Conservation (phyloP, 2,888 invertebrate genomes). For the Argyresthia albistria region DNA sequence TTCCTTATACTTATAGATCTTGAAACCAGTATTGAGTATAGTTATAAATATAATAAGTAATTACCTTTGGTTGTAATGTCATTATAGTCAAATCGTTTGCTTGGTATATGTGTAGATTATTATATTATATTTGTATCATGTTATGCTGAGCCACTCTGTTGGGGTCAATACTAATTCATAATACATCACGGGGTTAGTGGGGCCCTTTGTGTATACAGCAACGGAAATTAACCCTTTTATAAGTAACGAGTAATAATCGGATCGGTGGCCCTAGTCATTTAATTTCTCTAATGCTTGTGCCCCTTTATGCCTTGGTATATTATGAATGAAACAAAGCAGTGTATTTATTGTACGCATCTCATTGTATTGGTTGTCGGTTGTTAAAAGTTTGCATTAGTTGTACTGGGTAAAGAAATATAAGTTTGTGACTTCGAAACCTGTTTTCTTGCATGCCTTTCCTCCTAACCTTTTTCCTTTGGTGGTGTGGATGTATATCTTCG, state of each 20-base stretch:
- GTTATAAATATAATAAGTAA: background rate
- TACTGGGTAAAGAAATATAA: constrained; percentile 61
- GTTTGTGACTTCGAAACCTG: constrained; percentile 46
- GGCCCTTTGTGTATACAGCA: too few species aligned
- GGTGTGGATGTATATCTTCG: background rate
- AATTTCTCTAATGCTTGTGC: too few species aligned
- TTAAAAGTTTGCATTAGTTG: constrained; percentile 25
- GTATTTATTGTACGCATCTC: background rate
- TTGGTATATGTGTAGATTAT: constrained; percentile 42
- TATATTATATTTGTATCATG: constrained; percentile 30
- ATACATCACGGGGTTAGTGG: too few species aligned
- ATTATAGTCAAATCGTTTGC: constrained; percentile 14
- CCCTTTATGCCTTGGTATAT: too few species aligned
- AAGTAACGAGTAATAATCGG: too few species aligned
- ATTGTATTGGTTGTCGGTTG: background rate
- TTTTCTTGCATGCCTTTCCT: constrained; percentile 64
- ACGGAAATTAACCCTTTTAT: too few species aligned
- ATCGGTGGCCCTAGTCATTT: too few species aligned
- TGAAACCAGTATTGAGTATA: too few species aligned
- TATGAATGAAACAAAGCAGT: background rate
- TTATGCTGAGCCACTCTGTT: constrained; percentile 10
- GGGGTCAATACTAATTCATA: too few species aligned
- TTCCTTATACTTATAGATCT: too few species aligned
- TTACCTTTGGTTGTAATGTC: constrained; percentile 7
- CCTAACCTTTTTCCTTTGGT: constrained; percentile 24